Evolutionary conservation across 2,888 invertebrate genomes (phyloP), one percentile per base, ranked within the genome.

Genomic region (Acanthopleura granulata): DNA sequence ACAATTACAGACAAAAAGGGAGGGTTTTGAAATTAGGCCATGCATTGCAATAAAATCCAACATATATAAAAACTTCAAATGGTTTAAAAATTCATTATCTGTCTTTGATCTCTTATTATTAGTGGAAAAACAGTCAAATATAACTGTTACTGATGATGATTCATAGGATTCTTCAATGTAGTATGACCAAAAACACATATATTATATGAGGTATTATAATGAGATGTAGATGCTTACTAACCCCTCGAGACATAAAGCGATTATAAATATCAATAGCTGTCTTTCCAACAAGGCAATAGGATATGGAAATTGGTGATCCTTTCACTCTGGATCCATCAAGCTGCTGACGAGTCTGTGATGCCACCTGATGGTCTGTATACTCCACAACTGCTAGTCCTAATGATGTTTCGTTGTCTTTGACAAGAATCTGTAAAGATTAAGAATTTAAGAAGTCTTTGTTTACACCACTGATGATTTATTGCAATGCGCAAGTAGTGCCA

Each of bases 381-480:
- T 92, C 92, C 9, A 92, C 91, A 30, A 92, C 88, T 50, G 92
- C 92, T 91, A 91, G 92, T 74, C 92, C 92, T 75, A 92, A 89
- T 12, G 92, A 91, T 27, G 29, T 16, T 75, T 91, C 91, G 4
- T 91, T 91, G 79, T 91, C 91, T 78, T 91, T 91, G 80, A 92
- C 85, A 18, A 92, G 91, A 81, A 92, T 92, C 92, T 92, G 85
- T 69, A 82, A 81, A 18, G 49, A 74, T 18, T 29, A 66, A 73
- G 12, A 70, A 22, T 18, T 29, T 14, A 12, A 18, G 18, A 72
- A 30, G 51, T 57, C 22, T 72, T 9, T 40, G 40, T 6, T 9
- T 40, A 40, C 3, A 40, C 40, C 3, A 9, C 9, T 40, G 40
- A 40, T n/a, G n/a, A n/a, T n/a, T n/a, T n/a, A 40, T 9, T 40